phyloP scores from a whole-genome alignment of 2,113 vertebrate species.

The Sceloporus tristichus region DNA sequence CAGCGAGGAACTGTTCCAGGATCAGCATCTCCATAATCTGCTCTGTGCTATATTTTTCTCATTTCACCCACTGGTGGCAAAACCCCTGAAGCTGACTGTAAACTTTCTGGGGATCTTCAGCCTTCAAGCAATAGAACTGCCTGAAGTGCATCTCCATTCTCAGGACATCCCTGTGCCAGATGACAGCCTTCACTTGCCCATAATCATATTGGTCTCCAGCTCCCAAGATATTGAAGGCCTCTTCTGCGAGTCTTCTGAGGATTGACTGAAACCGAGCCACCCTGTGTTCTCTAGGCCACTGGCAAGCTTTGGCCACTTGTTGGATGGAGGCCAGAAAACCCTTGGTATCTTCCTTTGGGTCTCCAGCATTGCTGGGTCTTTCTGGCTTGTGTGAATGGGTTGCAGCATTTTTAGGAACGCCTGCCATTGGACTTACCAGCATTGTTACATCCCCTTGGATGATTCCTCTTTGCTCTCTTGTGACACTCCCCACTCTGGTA shows the following conservation, averaged over 20 bases:
- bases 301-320: neutral
- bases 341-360: no score
- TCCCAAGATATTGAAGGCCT: neutral
- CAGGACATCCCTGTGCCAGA: constrained; percentile 46
- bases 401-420: neutral
- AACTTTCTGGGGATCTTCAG: constrained; percentile 55
- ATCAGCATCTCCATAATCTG: constrained; percentile 19
- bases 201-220: constrained; percentile 15
- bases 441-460: neutral
- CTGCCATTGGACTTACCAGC: constrained; percentile 12
- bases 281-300: neutral
- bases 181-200: constrained; percentile 44
- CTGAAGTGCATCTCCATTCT: constrained; percentile 52
- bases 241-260: neutral
- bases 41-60: neutral
- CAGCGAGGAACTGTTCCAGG: constrained; percentile 14
- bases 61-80: constrained; percentile 51
- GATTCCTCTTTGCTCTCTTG: neutral
- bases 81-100: constrained; percentile 61
- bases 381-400: neutral
- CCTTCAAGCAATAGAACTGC: constrained; percentile 62
- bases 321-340: no score
- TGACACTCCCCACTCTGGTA: neutral
- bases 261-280: neutral
- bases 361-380: neutral